These are phyloP conservation scores for Ephydatia muelleri DNA, from an alignment of 37 sponge, comb jelly and placozoan species.

Conservation along the genomic window DNA sequence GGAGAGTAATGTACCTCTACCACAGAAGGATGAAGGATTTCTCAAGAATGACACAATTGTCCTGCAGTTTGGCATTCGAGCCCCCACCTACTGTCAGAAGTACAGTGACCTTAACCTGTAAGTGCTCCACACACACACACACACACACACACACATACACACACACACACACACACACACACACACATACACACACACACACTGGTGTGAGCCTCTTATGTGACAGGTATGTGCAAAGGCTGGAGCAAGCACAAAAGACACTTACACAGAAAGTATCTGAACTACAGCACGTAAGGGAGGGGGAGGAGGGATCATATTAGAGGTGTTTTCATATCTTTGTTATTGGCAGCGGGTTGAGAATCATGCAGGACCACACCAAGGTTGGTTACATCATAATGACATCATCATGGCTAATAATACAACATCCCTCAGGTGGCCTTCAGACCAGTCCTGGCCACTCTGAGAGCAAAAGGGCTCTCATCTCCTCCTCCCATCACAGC, in stretches of 20 bases:
- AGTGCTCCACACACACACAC: not conserved
- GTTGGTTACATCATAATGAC: not conserved
- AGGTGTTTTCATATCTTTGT: not conserved
- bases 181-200: no score
- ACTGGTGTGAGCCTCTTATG: not conserved
- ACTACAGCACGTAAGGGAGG: not conserved
- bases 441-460: not conserved
- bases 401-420: not conserved
- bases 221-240: constrained; percentile 12
- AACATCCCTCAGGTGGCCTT: not conserved
- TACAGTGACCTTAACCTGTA: constrained; percentile 67
- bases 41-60: constrained; percentile 73
- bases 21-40: constrained; percentile 67
- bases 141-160: no score
- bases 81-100: constrained; percentile 77
- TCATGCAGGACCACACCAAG: not conserved
- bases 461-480: not conserved
- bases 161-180: no score
- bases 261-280: not conserved
- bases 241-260: constrained; percentile 6
- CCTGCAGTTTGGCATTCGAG: constrained; percentile 71
- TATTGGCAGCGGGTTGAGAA: not conserved
- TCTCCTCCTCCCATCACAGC: not conserved
- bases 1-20: not conserved
- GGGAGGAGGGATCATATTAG: not conserved